Conservation (phyloP, 2,888 invertebrate species). For the Cerastis leucographa region DNA sequence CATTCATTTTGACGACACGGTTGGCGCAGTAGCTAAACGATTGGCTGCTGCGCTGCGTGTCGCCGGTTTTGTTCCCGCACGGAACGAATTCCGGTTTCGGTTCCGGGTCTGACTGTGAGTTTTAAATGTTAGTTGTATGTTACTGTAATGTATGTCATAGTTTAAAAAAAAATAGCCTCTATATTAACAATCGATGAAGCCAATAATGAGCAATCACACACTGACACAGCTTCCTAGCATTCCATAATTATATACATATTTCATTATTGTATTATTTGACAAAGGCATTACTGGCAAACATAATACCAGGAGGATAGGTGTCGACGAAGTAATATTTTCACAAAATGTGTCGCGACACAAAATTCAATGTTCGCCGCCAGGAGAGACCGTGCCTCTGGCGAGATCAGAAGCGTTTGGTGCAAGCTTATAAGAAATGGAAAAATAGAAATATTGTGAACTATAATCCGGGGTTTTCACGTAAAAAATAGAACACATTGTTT, state of each 20-base stretch:
- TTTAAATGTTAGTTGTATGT: too few relatives aligned
- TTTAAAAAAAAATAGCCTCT: background rate
- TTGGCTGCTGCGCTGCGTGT: too few relatives aligned
- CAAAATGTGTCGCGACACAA: conserved; percentile 79
- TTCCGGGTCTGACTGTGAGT: too few relatives aligned
- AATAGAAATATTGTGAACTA: too few relatives aligned
- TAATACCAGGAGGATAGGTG: conserved; percentile 64
- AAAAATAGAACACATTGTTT: too few relatives aligned
- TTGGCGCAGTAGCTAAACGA: too few relatives aligned
- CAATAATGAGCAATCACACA: conserved; percentile 30
- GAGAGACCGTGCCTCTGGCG: conserved; percentile 75
- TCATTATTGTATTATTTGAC: conserved; percentile 8
- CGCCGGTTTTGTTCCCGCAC: too few relatives aligned
- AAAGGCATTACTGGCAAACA: conserved; percentile 55
- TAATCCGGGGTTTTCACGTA: too few relatives aligned
- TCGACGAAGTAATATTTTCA: conserved; percentile 73
- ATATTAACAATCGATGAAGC: background rate
- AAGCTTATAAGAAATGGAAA: conserved; percentile 57
- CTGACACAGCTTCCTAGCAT: conserved; percentile 5
- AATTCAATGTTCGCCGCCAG: conserved; percentile 80
- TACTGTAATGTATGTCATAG: too few relatives aligned
- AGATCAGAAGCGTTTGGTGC: conserved; percentile 68
- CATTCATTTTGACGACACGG: too few relatives aligned
- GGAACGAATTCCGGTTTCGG: too few relatives aligned
- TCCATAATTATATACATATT: conserved; percentile 34